phyloP scores from a whole-genome alignment of 1,140 invertebrate species.

The Eriocheir sinensis region DNA sequence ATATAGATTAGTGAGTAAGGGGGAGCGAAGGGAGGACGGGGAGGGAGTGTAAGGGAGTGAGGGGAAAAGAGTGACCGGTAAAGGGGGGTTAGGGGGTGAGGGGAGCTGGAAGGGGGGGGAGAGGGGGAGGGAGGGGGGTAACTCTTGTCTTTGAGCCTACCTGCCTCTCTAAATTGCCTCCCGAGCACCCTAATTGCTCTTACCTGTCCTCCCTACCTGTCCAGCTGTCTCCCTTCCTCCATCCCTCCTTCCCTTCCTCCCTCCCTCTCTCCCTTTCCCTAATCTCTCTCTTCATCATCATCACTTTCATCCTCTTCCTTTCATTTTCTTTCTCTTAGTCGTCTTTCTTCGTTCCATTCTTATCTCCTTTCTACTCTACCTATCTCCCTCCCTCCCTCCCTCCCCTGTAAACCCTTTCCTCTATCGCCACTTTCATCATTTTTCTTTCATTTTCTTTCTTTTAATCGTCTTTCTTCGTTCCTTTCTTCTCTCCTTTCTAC shows the following conservation, averaged over 20 bases:
- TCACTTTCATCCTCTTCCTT: background rate
- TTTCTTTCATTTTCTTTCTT: too few species aligned
- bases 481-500: too few species aligned
- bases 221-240: background rate
- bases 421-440: too few species aligned
- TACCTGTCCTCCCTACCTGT: background rate
- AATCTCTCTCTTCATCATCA: background rate
- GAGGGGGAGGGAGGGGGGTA: too few species aligned
- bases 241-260: background rate
- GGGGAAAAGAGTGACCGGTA: too few species aligned
- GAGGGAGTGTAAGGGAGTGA: background rate
- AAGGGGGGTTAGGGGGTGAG: too few species aligned
- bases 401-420: too few species aligned
- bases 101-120: background rate
- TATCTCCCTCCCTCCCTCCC: background rate
- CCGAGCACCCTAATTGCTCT: background rate
- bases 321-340: background rate
- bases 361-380: background rate
- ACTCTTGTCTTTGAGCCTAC: background rate
- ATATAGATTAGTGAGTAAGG: too few species aligned
- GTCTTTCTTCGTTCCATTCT: background rate
- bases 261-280: slow-evolving; percentile 16
- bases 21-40: background rate
- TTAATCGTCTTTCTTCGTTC: too few species aligned
- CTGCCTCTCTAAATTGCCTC: slow-evolving; percentile 36